Evolutionary conservation across 2,888 invertebrate species (phyloP), one percentile per base, ranked within the genome.

Genomic region (Tiliacea citrago): DNA sequence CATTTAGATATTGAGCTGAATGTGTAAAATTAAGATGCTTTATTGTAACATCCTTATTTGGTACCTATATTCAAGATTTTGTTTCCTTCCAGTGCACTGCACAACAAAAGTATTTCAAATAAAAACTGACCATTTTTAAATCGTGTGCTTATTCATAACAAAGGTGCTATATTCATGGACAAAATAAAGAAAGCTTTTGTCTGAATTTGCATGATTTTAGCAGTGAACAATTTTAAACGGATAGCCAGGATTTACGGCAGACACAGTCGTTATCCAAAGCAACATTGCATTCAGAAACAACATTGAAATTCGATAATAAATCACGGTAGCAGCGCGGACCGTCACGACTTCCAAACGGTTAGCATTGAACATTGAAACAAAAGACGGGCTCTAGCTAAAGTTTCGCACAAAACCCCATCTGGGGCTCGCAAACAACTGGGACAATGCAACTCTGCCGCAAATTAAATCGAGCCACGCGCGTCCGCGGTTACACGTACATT

Each of bases 371-470:
- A 89, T 88, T 89, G 75, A 88, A 90, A 92, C 92, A 93, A 93
- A 93, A 92, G 92, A 90, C 89, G 87, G 77, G 83, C 82, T 88
- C 81, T 74, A 82, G 84, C 77, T 86, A 88, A 91, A 92, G 88
- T 92, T 93, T 90, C 62, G 74, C 86, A 85, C 84, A 87, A 88
- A 90, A 86, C 86, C 88, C 89, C 88, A 90, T 90, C 89, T 90
- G 90, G 89, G 87, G 76, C 84, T 90, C 88, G 88, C 90, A 92
- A 92, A 92, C 92, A 93, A 92, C 88, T 84, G 84, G 89, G 89
- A 92, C 93, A 92, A 91, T 92, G 93, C 91, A 92, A 90, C 88
- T 87, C 84, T 70, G 82, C 89, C 90, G 86, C 92, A 92, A 93
- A 93, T 92, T 93, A 93, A 93, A 93, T 92, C 89, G 89, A 82